phyloP scores from a whole-genome alignment of 2,888 invertebrate genomes.

The Andrena bucephala region DNA sequence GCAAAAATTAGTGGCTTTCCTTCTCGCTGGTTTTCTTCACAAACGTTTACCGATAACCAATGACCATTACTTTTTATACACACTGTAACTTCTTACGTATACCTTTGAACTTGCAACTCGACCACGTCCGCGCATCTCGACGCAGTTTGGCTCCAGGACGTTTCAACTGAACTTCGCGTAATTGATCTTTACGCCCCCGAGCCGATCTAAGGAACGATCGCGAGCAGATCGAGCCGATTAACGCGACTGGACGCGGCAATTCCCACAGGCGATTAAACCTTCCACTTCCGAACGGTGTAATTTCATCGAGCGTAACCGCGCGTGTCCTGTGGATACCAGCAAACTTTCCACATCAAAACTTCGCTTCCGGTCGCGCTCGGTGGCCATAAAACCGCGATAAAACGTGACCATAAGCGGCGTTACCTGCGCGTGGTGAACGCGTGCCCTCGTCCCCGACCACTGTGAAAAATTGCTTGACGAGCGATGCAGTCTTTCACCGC shows the following conservation, averaged over 20 bases:
- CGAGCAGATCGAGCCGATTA: background rate
- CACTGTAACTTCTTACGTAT: too few relatives aligned
- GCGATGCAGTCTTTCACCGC: background rate
- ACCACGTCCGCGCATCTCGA: too few relatives aligned
- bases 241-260: constrained; percentile 2
- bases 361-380: constrained; percentile 15
- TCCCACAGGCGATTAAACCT: constrained; percentile 18
- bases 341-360: constrained; percentile 55
- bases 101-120: background rate
- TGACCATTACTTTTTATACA: background rate
- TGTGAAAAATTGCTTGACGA: background rate
- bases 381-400: constrained; percentile 10
- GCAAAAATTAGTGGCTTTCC: too few relatives aligned
- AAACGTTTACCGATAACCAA: background rate
- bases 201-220: background rate
- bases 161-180: background rate
- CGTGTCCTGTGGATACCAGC: constrained; percentile 17
- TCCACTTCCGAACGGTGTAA: constrained; percentile 14
- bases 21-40: too few relatives aligned
- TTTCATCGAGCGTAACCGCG: background rate
- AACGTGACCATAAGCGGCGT: background rate
- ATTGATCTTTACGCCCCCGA: background rate
- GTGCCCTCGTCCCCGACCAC: background rate
- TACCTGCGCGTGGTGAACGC: background rate
- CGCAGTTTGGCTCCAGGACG: background rate